Base-by-base conservation (phyloP, 2,888 invertebrate species). In the Lymantria monacha region DNA sequence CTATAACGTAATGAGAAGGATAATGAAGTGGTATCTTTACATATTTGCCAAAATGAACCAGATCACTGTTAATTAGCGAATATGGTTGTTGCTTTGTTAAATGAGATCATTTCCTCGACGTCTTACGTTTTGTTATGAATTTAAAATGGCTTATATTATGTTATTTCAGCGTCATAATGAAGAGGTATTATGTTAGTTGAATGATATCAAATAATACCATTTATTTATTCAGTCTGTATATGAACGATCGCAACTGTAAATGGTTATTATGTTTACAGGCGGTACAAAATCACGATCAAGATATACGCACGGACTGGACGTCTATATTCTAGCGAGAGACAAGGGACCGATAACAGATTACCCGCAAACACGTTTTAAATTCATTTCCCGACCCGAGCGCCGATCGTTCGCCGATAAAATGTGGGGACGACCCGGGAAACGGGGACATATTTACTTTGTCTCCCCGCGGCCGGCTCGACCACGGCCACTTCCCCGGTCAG, bases 291-390 rank as follows among this genome's bases (percentile, higher is more conserved):
- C 85, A 79, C 80, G 61, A 72, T 68, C 74, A 69, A 80, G 77
- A 85, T 83, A 82, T 82, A 83, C 76, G 44, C 79, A 70, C 70
- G 69, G 75, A 69, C 76, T 77, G 83, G 83, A 90, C 85, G 87
- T 87, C 89, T 89, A 87, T 87, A 88, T 90, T 86, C 84, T 74
- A 77, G 80, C 78, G 76, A 79, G 87, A 88, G 88, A 89, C 91
- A 89, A 88, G 91, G 89, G 90, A 88, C 91, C 89, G 91, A 89
- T 91, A 90, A 91, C 89, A 91, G 91, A 91, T 91, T 91, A 91
- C 91, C 91, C 91, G 85, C 91, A 91, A 90, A 91, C 91, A 91
- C 89, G 90, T 89, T 90, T 91, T 90, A 89, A 91, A 91, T 89
- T 91, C 89, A 89, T 89, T 90, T 88, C 88, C 89, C 89, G 87